Conservation (phyloP, 1,140 invertebrate species). For the Drosophila guanche region DNA sequence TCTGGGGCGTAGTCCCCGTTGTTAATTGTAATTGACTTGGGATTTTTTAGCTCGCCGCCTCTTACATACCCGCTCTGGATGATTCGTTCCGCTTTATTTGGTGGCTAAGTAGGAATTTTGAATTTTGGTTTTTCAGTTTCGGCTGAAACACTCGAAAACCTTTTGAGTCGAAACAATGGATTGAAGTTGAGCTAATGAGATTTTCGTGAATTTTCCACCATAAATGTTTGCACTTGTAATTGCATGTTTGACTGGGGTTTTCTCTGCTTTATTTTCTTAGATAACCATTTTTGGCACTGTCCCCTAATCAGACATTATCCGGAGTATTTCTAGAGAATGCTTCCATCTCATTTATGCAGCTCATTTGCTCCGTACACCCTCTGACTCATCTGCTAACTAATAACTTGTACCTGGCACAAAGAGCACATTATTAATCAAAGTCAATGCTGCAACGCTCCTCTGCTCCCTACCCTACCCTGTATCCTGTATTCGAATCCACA, state of each 20-base stretch:
- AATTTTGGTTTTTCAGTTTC: background rate
- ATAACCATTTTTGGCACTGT: too few relatives aligned
- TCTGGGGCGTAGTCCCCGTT: background rate
- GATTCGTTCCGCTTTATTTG: slow-evolving; percentile 19
- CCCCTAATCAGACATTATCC: background rate
- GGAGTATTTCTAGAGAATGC: background rate
- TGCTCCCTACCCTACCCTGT: too few relatives aligned
- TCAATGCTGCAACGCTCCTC: slow-evolving; percentile 52
- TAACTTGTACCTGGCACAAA: slow-evolving; percentile 71
- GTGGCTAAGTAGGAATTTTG: slow-evolving; percentile 6
- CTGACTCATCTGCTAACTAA: slow-evolving; percentile 36
- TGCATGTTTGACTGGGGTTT: background rate
- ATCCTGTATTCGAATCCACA: slow-evolving; percentile 3
- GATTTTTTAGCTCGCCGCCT: slow-evolving; percentile 51
- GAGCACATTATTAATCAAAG: slow-evolving; percentile 81
- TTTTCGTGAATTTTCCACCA: slow-evolving; percentile 1
- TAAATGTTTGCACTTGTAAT: background rate
- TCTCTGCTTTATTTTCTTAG: background rate
- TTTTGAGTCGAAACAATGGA: background rate
- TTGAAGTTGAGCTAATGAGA: background rate
- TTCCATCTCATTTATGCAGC: slow-evolving; percentile 48
- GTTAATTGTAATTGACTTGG: slow-evolving; percentile 68
- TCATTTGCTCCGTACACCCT: slow-evolving; percentile 21
- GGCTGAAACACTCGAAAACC: background rate
- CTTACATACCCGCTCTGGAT: background rate